Evolutionary conservation across 1,140 invertebrate genomes (phyloP), one percentile per base, ranked within the genome.

Genomic region (Charaxes varanes): DNA sequence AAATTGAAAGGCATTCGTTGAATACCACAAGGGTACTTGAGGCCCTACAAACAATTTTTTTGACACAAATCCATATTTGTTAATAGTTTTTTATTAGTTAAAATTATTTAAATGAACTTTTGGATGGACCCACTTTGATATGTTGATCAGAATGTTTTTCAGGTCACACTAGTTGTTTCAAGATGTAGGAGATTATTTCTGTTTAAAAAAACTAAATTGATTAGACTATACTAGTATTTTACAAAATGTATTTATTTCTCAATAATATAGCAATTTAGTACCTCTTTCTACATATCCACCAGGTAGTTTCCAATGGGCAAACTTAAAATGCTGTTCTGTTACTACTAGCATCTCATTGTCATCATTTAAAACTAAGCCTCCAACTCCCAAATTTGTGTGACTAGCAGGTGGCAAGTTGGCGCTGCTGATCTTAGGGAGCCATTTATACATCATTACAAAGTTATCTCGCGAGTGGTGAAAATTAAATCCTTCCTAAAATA

Each of bases 211-310:
- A n/a, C n/a, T n/a, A n/a, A n/a, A n/a, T n/a, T n/a, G n/a, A n/a
- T n/a, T n/a, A n/a, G n/a, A n/a, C n/a, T n/a, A n/a, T n/a, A n/a
- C n/a, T n/a, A n/a, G n/a, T n/a, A n/a, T n/a, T n/a, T n/a, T n/a
- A n/a, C n/a, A n/a, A n/a, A n/a, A n/a, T n/a, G n/a, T n/a, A n/a
- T n/a, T n/a, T n/a, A n/a, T n/a, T 14, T 8, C 15, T 32, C 21
- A 22, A 22, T 6, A 8, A 3, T 8, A 6, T 23, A 23, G n/a
- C n/a, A 12, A 13, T 11, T 11, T 13, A 18, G 7, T 84, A 94
- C 92, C 90, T 83, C 90, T 91, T 71, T 97, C 93, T 10, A 96
- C 91, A 84, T 94, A 93, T 41, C 95, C 95, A 34, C 96, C 95
- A 15, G 95, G 96, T n/a, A 97, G 85, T 83, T 98, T 98, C 95